phyloP scores from a whole-genome alignment of 2,797 vertebrate species.

The Spea hammondii region DNA sequence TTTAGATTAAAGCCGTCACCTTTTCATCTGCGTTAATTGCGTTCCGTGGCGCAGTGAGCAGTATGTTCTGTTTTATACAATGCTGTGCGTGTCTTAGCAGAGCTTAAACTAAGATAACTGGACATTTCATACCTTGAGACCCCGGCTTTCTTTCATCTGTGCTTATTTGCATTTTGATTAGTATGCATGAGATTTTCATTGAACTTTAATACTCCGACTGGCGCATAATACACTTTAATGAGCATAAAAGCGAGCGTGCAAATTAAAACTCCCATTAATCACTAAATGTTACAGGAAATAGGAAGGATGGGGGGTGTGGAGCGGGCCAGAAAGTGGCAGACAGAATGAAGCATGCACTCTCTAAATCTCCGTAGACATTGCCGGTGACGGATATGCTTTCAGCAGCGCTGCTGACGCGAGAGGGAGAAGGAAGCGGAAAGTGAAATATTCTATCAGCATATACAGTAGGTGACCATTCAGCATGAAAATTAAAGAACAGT shows the following conservation, averaged over 20 bases:
- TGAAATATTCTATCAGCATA: conserved; percentile 53
- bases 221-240: conserved; percentile 81
- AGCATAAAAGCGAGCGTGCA: conserved; percentile 79
- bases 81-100: conserved; percentile 49
- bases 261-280: conserved; percentile 87
- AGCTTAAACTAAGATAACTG: conserved; percentile 58
- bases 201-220: conserved; percentile 85
- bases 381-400: conserved; percentile 57
- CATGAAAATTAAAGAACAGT: conserved; percentile 55
- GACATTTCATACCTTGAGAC: conserved; percentile 71
- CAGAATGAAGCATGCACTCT: conserved; percentile 50
- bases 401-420: conserved; percentile 48
- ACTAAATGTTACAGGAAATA: conserved; percentile 70
- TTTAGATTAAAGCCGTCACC: conserved; percentile 3
- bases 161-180: conserved; percentile 84
- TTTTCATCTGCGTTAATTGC: background rate
- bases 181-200: conserved; percentile 84
- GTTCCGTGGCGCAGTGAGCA: no score
- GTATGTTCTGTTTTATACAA: conserved; percentile 54
- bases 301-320: conserved; percentile 46
- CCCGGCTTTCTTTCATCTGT: conserved; percentile 70
- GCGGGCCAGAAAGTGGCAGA: conserved; percentile 54
- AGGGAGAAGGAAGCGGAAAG: conserved; percentile 49
- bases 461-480: conserved; percentile 54
- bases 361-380: conserved; percentile 52